Conservation (phyloP, 64 coral and sea anemone genomes). For the Acropora yongei region DNA sequence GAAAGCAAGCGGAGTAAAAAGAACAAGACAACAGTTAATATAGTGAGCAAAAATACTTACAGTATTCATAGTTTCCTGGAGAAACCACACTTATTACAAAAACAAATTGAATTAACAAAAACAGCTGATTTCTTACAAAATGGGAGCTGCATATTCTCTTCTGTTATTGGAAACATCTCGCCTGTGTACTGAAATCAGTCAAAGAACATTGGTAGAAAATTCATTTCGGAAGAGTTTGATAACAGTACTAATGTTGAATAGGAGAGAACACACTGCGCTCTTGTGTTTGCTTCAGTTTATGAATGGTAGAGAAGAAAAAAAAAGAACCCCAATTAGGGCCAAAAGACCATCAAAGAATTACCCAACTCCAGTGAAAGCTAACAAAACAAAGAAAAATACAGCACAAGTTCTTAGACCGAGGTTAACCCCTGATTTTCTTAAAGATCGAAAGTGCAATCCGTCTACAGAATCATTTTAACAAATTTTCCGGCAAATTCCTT, state of each 20-base stretch:
- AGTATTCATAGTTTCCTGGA: background rate
- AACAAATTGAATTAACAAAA: background rate
- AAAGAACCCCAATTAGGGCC: no score
- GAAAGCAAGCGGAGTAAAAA: background rate
- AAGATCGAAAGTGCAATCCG: background rate
- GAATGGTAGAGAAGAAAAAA: no score
- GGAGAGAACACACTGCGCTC: background rate
- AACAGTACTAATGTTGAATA: background rate
- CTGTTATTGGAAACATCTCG: constrained; percentile 38
- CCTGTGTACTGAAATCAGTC: background rate
- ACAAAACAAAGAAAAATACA: no score
- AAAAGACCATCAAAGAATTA: no score
- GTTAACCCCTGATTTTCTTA: no score
- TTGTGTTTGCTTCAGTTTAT: no score
- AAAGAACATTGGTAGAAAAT: background rate
- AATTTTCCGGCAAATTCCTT: background rate
- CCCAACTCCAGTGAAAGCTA: no score
- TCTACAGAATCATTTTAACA: background rate
- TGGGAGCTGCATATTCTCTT: constrained; percentile 56
- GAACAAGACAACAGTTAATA: background rate
- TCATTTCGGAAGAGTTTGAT: background rate
- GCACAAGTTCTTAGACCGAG: no score
- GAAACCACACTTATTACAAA: background rate
- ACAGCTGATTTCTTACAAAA: constrained; percentile 24
- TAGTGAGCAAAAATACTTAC: background rate